Evolutionary conservation across 2,888 invertebrate species (phyloP).

Genomic region (Diplazon laetatorius): DNA sequence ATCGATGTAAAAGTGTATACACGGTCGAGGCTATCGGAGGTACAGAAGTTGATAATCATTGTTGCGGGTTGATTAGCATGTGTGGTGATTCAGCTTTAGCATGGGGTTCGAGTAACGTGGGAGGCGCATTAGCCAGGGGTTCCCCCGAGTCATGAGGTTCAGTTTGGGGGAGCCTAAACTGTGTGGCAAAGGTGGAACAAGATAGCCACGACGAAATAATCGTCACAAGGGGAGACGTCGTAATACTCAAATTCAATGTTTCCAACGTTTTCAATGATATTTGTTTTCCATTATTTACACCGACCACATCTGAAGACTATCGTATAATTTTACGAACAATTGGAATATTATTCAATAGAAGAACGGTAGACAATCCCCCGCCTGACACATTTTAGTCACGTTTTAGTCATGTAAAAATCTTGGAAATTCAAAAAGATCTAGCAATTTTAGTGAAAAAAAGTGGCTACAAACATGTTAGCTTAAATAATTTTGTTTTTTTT

Average conservation of each 20-base stretch:
- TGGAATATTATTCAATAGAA: neutral
- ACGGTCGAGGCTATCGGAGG: neutral
- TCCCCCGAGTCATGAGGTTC: slow-evolving; percentile 57
- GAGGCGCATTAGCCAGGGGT: slow-evolving; percentile 49
- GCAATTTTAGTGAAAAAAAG: no score
- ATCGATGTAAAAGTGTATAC: neutral
- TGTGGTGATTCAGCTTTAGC: slow-evolving; percentile 38
- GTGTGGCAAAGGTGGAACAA: slow-evolving; percentile 37
- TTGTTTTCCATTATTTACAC: neutral
- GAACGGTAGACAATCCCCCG: neutral
- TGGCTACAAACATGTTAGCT: no score
- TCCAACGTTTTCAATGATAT: neutral
- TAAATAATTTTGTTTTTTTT: no score
- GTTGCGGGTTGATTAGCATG: neutral
- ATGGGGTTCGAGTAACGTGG: slow-evolving; percentile 46
- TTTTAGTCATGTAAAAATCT: no score
- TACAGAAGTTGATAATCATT: slow-evolving; percentile 5
- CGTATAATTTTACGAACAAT: neutral
- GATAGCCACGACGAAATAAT: slow-evolving; percentile 6
- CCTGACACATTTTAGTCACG: no score
- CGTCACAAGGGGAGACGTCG: neutral
- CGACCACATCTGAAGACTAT: neutral
- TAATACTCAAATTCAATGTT: neutral
- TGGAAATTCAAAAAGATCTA: no score
- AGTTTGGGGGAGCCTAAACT: slow-evolving; percentile 59